Evolutionary conservation across 2,888 invertebrate genomes (phyloP), one percentile per base, ranked within the genome.

Genomic region (Caenorhabditis wallacei): DNA sequence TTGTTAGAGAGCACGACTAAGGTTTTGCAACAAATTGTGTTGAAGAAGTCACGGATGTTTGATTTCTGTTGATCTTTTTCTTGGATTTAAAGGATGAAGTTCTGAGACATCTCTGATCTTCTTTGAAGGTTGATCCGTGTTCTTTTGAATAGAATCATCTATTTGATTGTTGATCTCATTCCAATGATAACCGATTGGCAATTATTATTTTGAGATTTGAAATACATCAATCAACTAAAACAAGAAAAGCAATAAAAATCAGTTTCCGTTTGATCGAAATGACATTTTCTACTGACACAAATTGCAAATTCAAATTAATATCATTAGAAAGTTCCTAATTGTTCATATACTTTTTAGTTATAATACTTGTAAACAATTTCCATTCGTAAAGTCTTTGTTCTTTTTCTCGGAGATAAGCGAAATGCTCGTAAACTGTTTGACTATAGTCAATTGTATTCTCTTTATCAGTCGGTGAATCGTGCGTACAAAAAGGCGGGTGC

Each of bases 401-500:
- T 13, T 61, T 43, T 24, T 26, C 26, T 61, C 46, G 43, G 46
- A 30, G 76, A 76, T 76, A 76, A 76, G 61, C 26, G 8, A 11
- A 26, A n/a, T 11, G 59, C 57, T 76, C 69, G 76, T 76, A 69
- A 75, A 69, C 30, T 20, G 13, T 11, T 24, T 24, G 22, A 59
- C 68, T 68, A 24, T 30, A 76, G 48, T 66, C 66, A 51, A 66
- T 75, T 75, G 66, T 68, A 20, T 43, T 40, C 35, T 48, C 7
- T 43, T 75, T 68, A 75, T 75, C 75, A 75, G 75, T 68, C 26
- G 20, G 20, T 30, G 40, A 35, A 37, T 20, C 43, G 51, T 43
- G 5, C 57, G 59, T 76, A 69, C 69, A 61, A 57, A n/a, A 76
- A 76, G 61, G 43, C 16, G 43, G 76, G 76, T 26, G 76, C 76